Conservation (phyloP, 2,113 vertebrate species). For the Coptodon rendalli region DNA sequence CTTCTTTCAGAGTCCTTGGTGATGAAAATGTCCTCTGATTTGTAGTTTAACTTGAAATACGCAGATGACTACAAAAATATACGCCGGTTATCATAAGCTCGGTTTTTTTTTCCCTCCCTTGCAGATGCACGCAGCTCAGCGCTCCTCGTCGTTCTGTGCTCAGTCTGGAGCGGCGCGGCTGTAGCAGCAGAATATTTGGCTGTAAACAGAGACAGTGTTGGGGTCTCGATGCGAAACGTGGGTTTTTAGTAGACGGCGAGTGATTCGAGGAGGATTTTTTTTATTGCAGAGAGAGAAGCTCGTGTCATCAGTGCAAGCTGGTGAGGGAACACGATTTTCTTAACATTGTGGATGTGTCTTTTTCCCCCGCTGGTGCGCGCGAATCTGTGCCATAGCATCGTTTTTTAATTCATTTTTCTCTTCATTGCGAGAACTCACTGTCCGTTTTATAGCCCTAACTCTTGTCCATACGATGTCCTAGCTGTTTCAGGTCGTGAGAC, state of each 20-base stretch:
- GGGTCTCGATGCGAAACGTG: conserved; percentile 57
- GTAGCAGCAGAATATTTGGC: conserved; percentile 57
- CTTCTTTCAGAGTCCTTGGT: neutral
- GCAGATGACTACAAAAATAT: conserved; percentile 63
- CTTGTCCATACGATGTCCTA: neutral
- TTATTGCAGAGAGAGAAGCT: conserved; percentile 24
- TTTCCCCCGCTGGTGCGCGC: neutral
- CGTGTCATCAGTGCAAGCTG: conserved; percentile 41
- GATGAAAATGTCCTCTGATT: conserved; percentile 60
- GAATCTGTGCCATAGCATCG: neutral
- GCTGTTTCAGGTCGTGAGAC: neutral
- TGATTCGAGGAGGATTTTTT: conserved; percentile 40
- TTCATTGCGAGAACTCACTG: conserved; percentile 14
- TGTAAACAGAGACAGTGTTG: conserved; percentile 48
- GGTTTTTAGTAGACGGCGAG: conserved; percentile 62
- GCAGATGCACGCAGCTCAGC: conserved; percentile 65
- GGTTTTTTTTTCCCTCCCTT: conserved; percentile 26
- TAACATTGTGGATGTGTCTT: conserved; percentile 15
- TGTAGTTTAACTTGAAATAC: conserved; percentile 64
- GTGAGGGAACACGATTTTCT: conserved; percentile 45
- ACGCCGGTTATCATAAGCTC: conserved; percentile 46
- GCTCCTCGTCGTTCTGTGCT: conserved; percentile 40
- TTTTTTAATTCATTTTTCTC: neutral
- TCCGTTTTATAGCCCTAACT: conserved; percentile 22
- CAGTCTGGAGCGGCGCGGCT: conserved; percentile 63